Percentiles rank a stretch among this genome's conserved stretches.
Conservation (phyloP, 2,113 vertebrate species). For the Brevimyrus niger region DNA sequence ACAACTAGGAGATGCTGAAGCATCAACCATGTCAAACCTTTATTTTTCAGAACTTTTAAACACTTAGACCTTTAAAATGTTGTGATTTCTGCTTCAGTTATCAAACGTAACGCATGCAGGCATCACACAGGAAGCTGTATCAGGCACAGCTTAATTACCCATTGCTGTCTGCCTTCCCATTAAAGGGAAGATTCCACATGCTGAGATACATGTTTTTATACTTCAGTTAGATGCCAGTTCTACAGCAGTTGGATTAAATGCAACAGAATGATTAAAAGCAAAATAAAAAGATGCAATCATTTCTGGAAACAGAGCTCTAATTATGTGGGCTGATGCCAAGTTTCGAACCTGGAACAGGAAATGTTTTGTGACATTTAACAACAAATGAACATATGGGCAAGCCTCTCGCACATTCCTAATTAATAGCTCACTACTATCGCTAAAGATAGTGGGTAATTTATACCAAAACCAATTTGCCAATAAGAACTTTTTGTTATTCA, state of each 20-base stretch:
- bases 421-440: conserved; percentile 21
- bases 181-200: neutral
- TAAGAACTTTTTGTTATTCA: conserved; percentile 50
- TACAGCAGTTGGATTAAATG: neutral
- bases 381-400: neutral
- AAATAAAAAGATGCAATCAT: neutral
- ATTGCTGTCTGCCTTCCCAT: neutral
- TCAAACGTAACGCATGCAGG: neutral
- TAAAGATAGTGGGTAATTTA: conserved; percentile 17
- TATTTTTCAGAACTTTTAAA: neutral
- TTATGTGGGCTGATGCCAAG: neutral
- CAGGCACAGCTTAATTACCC: neutral
- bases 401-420: conserved; percentile 14
- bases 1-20: neutral
- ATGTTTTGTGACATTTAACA: neutral
- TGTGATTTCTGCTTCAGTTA: neutral
- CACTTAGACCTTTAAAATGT: neutral
- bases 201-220: neutral
- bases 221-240: neutral
- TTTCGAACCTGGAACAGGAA: neutral
- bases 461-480: conserved; percentile 25
- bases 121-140: neutral
- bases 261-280: neutral
- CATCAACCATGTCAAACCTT: neutral
- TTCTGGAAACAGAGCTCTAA: neutral